A percentile compares a stretch with the other conserved stretches of the same genome.
Conservation (phyloP, 2,797 vertebrate species). For the Hirundo rustica region DNA sequence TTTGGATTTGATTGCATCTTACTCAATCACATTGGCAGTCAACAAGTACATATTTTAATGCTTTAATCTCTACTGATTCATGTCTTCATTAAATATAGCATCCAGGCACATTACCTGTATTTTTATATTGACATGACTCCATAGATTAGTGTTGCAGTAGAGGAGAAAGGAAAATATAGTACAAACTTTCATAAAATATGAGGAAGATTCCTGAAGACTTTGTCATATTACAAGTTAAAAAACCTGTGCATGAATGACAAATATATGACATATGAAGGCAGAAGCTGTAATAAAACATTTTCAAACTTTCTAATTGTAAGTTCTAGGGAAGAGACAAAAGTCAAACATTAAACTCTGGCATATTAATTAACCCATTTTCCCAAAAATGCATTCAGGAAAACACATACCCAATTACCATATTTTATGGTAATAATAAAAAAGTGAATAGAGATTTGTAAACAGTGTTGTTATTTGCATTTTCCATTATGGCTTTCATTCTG, state of each 20-base stretch:
- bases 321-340: constrained; percentile 21
- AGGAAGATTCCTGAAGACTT: neutral
- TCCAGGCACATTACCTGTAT: neutral
- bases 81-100: neutral
- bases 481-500: neutral
- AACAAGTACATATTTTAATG: neutral
- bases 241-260: neutral
- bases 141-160: neutral
- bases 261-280: neutral
- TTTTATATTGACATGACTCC: neutral
- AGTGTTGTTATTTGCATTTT: constrained; percentile 36
- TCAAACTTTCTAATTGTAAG: constrained; percentile 1
- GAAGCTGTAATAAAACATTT: neutral
- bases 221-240: neutral
- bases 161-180: neutral
- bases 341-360: neutral
- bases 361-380: neutral
- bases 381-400: neutral
- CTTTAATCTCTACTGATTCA: neutral
- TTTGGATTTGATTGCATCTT: neutral
- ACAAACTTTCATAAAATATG: neutral
- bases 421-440: constrained; percentile 31
- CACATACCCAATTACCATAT: neutral
- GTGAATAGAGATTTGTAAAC: neutral
- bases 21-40: neutral